Conservation (phyloP, 2,113 vertebrate genomes). For the Budorcas taxicolor region DNA sequence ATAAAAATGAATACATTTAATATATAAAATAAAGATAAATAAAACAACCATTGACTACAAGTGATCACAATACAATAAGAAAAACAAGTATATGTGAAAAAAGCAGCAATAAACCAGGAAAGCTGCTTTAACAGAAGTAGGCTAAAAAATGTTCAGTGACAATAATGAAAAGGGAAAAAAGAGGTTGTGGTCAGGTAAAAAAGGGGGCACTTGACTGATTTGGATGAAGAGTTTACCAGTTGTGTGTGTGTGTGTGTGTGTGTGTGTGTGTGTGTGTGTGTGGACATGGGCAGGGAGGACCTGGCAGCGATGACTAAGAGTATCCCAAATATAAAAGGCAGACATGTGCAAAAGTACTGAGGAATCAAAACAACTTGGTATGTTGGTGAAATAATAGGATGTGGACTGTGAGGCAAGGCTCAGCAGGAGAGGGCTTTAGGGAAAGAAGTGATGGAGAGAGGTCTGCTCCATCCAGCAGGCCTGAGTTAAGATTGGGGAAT, state of each 20-base stretch:
- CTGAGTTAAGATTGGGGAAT: not conserved
- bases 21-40: not conserved
- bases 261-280: not conserved
- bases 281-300: not conserved
- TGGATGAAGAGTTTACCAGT: not conserved
- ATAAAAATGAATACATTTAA: not conserved
- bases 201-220: not conserved
- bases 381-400: not conserved
- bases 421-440: not conserved
- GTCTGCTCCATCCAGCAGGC: not conserved
- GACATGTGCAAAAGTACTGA: not conserved
- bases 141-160: not conserved
- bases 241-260: too few relatives aligned
- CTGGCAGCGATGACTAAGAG: not conserved
- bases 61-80: not conserved
- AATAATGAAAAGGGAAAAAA: not conserved
- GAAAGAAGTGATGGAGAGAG: not conserved
- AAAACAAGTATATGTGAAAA: not conserved
- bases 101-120: not conserved
- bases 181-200: not conserved
- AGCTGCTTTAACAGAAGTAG: not conserved
- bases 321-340: not conserved
- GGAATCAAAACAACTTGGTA: not conserved
- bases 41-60: not conserved
- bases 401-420: not conserved